A percentile compares a stretch with the other conserved stretches of the same genome.
These are phyloP conservation scores for Coturnix japonica DNA, from an alignment of 2,113 vertebrate species.

Conservation along the genomic window DNA sequence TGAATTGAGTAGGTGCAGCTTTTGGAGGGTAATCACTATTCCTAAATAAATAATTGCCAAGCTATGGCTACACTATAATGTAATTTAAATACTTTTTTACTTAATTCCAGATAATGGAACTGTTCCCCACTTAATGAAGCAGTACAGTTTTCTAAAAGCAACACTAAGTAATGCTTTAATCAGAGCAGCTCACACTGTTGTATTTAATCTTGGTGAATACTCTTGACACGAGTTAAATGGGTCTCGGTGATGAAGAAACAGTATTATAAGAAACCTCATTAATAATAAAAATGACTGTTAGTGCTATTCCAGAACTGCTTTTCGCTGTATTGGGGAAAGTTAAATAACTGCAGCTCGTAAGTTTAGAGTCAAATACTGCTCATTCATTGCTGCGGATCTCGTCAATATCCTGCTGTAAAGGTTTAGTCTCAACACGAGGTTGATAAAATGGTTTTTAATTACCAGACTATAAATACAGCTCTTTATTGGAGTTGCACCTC, in stretches of 20 bases:
- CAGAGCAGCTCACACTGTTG: constrained; percentile 50
- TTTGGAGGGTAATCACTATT: neutral
- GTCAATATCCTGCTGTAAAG: constrained; percentile 86
- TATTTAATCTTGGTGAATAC: constrained; percentile 53
- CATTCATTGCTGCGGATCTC: constrained; percentile 77
- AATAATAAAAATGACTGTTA: constrained; percentile 73
- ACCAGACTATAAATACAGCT: constrained; percentile 90
- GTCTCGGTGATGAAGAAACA: constrained; percentile 34
- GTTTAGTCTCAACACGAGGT: constrained; percentile 75
- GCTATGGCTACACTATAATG: neutral
- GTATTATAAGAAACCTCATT: constrained; percentile 65
- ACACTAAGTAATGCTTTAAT: constrained; percentile 61
- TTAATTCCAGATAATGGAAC: constrained; percentile 13
- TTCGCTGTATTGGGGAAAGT: constrained; percentile 72
- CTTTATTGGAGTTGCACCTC: constrained; percentile 75
- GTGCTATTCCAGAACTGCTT: constrained; percentile 67
- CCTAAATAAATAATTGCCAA: neutral
- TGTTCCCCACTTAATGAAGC: constrained; percentile 33
- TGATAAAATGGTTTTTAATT: constrained; percentile 98
- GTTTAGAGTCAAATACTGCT: constrained; percentile 88
- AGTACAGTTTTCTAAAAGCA: constrained; percentile 51
- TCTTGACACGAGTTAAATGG: constrained; percentile 57
- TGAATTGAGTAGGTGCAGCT: neutral
- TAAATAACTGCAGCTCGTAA: constrained; percentile 86
- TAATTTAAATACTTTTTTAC: constrained; percentile 5